Conservation (phyloP, 2,888 invertebrate genomes). For the Rhamphomyia laevipes region DNA sequence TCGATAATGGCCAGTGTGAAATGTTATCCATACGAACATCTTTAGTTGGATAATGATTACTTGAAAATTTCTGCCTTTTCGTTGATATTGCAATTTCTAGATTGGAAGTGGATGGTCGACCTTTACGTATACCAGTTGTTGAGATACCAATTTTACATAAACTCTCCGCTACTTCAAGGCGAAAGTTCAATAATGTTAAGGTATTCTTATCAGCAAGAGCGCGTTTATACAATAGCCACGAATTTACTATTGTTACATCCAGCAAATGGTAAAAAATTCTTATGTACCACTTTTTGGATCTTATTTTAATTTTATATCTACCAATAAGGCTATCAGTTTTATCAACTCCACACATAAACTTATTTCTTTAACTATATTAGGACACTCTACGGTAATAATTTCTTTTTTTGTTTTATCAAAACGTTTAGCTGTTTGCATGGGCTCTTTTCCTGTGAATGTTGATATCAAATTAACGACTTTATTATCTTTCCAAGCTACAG, state of each 20-base stretch:
- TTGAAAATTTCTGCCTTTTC: background rate
- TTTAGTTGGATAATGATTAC: background rate
- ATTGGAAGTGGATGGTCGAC: background rate
- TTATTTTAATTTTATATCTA: constrained; percentile 9
- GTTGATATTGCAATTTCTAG: background rate
- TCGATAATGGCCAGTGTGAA: background rate
- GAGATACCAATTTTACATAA: background rate
- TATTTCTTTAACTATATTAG: constrained; percentile 6
- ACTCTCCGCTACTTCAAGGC: background rate
- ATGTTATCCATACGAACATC: background rate
- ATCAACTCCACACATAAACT: constrained; percentile 8
- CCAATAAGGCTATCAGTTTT: constrained; percentile 13
- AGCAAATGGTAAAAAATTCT: constrained; percentile 9
- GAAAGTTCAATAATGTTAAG: background rate
- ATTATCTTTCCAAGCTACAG: constrained; percentile 12
- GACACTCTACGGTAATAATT: constrained; percentile 8
- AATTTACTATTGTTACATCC: constrained; percentile 8
- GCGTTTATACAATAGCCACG: constrained; percentile 1
- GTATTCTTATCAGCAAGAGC: background rate
- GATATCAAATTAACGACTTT: constrained; percentile 10
- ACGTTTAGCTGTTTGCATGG: constrained; percentile 5
- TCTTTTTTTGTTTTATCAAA: constrained; percentile 5
- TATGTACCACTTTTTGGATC: constrained; percentile 10
- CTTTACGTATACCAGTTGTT: background rate
- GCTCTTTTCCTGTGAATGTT: constrained; percentile 11